Conservation (phyloP, 2,888 invertebrate species). For the Acleris sparsana region DNA sequence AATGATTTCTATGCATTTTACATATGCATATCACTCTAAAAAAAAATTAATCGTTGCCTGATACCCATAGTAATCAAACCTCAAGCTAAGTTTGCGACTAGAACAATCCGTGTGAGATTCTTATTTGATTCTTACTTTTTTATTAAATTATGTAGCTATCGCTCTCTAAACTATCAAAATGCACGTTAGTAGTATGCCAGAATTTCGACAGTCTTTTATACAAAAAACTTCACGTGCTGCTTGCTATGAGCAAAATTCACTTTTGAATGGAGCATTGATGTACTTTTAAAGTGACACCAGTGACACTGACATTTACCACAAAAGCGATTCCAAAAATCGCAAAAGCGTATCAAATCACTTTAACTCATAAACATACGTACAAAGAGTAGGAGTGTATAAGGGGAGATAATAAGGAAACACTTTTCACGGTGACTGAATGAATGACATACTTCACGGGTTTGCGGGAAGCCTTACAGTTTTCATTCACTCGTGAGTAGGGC, state of each 20-base stretch:
- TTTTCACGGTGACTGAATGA: slow-evolving; percentile 34
- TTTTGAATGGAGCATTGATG: slow-evolving; percentile 21
- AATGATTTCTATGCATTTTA: too few species aligned
- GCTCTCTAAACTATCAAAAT: too few species aligned
- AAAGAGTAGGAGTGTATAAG: slow-evolving; percentile 11
- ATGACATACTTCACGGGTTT: slow-evolving; percentile 31
- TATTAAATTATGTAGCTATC: too few species aligned
- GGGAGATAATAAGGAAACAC: slow-evolving; percentile 32
- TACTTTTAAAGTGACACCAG: slow-evolving; percentile 25
- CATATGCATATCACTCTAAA: too few species aligned
- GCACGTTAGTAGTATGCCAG: too few species aligned
- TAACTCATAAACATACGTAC: slow-evolving; percentile 9
- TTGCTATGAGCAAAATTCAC: slow-evolving; percentile 1
- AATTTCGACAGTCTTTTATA: too few species aligned
- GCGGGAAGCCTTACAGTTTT: slow-evolving; percentile 26
- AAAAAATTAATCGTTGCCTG: too few species aligned
- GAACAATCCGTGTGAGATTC: too few species aligned
- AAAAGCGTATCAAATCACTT: slow-evolving; percentile 30
- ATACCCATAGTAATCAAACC: too few species aligned
- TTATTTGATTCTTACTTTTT: too few species aligned
- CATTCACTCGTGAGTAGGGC: slow-evolving; percentile 25
- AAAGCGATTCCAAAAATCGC: slow-evolving; percentile 17
- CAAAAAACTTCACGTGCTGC: too few species aligned
- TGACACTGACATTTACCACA: slow-evolving; percentile 22
- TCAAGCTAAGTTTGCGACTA: too few species aligned